phyloP scores from a whole-genome alignment of 1,140 invertebrate species.

The Drosophila santomea region DNA sequence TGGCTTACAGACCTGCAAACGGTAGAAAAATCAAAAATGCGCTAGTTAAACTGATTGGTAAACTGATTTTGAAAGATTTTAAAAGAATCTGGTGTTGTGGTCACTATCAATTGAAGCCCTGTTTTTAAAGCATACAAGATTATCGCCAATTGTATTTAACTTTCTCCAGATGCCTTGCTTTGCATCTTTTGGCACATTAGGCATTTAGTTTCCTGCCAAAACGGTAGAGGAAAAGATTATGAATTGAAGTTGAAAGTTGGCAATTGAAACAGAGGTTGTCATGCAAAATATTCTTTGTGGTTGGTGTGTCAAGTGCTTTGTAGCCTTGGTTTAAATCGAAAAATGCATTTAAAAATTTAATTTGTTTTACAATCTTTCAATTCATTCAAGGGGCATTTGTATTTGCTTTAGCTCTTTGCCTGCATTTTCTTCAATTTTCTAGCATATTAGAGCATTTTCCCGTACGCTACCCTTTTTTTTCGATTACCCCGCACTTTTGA shows the following conservation, averaged over 20 bases:
- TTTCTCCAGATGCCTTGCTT: neutral
- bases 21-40: neutral
- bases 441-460: constrained; percentile 15
- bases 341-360: too few species aligned
- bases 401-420: neutral
- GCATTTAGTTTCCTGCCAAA: constrained; percentile 4
- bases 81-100: too few species aligned
- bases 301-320: too few species aligned
- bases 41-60: neutral
- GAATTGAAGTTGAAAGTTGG: neutral
- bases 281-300: neutral
- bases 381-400: neutral
- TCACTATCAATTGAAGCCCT: neutral
- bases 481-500: constrained; percentile 12
- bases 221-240: neutral
- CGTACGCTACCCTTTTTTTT: constrained; percentile 7
- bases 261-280: constrained; percentile 4
- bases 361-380: neutral
- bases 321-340: neutral
- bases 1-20: neutral
- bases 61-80: neutral
- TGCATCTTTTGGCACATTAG: neutral
- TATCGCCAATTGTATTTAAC: neutral
- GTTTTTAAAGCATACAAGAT: neutral
- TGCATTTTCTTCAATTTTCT: neutral